Base-by-base conservation (phyloP, 2,888 invertebrate genomes). In the Archips crataeganus region DNA sequence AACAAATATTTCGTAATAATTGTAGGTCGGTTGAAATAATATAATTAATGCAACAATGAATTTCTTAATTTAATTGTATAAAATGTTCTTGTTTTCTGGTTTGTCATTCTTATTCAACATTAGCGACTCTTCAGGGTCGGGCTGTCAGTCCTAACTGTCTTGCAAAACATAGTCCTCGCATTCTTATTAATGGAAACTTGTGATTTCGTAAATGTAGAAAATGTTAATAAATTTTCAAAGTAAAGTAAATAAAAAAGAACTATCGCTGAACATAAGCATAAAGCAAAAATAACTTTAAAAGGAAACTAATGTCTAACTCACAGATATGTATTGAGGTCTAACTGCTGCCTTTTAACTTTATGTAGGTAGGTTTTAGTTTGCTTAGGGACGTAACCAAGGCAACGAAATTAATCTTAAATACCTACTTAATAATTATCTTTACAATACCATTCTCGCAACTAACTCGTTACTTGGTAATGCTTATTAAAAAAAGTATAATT, bases 121-220 rank as follows among this genome's bases (percentile, higher is more conserved):
- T 73, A 76, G 70, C 68, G 76, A 49, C 61, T 77, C 76, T 75
- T 60, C 78, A 76, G 79, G 81, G 79, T 82, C 79, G 73, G 15
- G 57, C 71, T 13, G 70, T 77, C 71, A 71, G 73, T 73, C 61
- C 73, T 51, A 73, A 51, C 54, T 66, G 54, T 75, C 69, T 73
- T 73, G 62, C 75, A 70, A 75, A 75, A 75, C 73, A 70, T 70
- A 73, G 73, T 72, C 78, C 80, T 80, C 79, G 79, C 62, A 63
- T 72, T 73, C 71, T 69, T 76, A 77, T 76, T 74, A 73, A 71
- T 76, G 70, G 76, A 79, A 78, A 62, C 65, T 15, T 62, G 15
- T 23, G 69, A 75, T 72, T 75, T 70, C 51, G 57, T 65, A 47
- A 71, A 23, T 5, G 9, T 51, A 5, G 15, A 51, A 51, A 54